Evolutionary conservation across 2,797 vertebrate genomes (phyloP), one percentile per base, ranked within the genome.

Genomic region (Neosilurus mollespiculum): DNA sequence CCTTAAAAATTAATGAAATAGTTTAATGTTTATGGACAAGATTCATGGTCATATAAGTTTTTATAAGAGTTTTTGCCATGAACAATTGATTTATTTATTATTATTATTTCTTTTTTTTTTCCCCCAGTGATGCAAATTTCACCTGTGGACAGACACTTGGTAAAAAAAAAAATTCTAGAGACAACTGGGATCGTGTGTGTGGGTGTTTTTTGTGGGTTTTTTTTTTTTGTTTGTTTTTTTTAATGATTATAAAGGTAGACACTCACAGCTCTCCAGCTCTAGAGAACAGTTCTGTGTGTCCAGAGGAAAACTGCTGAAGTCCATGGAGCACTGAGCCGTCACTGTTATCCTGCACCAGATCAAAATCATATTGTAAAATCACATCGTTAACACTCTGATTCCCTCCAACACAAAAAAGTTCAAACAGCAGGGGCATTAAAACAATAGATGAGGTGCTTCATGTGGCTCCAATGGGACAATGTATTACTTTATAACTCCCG

Each of bases 181-280:
- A 43, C n/a, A n/a, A n/a, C n/a, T n/a, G n/a, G n/a, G n/a, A n/a
- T n/a, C n/a, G n/a, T n/a, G n/a, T n/a, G n/a, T n/a, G n/a, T n/a
- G n/a, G n/a, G n/a, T n/a, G n/a, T n/a, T n/a, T n/a, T n/a, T n/a
- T n/a, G n/a, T n/a, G n/a, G n/a, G n/a, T n/a, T n/a, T n/a, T n/a
- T n/a, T n/a, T n/a, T n/a, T n/a, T n/a, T n/a, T n/a, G n/a, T n/a
- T n/a, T n/a, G n/a, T n/a, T n/a, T n/a, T n/a, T n/a, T 54, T 53
- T 7, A 30, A 54, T 54, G 22, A 10, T 75, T 20, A 8, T 22
- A 51, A 56, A 58, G 54, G 20, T 72, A 22, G 62, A 73, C 78
- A 94, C 96, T 96, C 91, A 98, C 96, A 97, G 93, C 96, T 98
- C 94, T 98, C 96, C 90, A 97, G 93, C 90, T 97, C 95, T 89